Evolutionary conservation across 2,113 vertebrate genomes (phyloP), one percentile per base, ranked within the genome.

Genomic region (Tautogolabrus adspersus): DNA sequence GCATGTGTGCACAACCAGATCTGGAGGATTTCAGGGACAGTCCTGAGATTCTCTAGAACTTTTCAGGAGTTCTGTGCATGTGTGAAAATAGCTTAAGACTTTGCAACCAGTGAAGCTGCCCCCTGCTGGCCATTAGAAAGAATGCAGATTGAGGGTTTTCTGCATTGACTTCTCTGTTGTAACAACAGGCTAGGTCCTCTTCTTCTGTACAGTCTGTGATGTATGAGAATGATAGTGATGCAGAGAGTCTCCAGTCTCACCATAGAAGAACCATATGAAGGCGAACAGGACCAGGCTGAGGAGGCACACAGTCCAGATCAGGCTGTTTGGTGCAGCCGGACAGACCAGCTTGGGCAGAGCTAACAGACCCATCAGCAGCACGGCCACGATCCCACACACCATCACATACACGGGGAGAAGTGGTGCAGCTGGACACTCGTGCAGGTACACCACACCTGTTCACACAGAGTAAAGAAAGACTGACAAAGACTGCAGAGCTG

Each of bases 321-420:
- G 21, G 10, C n/a, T 21, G 30, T 3, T 5, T 0, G 7, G 6
- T 1, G 52, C 11, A 34, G 44, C 13, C 3, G 73, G 65, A 55
- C 49, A 74, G 12, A 86, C 22, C 46, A 80, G 10, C 66, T n/a
- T 70, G 18, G 37, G 70, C 26, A 75, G 16, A 10, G 38, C n/a
- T 1, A 81, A 15, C n/a, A 80, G 4, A n/a, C 5, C 61, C 18
- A 71, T 52, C 21, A 83, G 0, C 49, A 81, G 42, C 65, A 83
- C 65, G 22, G 57, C 59, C 21, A n/a, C 2, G 8, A 67, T 55
- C 52, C 85, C 85, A 38, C 30, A 64, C 56, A 81, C 73, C 61
- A 87, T 60, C 55, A 84, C 42, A 13, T 81, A 71, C 10, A 83
- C 65, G 15, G 85, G 85, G 44, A 87, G n/a, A 1, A 21, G 11